Evolutionary conservation across 2,113 vertebrate species (phyloP), one percentile per base, ranked within the genome.

Genomic region (Gallinago paraguaiae): DNA sequence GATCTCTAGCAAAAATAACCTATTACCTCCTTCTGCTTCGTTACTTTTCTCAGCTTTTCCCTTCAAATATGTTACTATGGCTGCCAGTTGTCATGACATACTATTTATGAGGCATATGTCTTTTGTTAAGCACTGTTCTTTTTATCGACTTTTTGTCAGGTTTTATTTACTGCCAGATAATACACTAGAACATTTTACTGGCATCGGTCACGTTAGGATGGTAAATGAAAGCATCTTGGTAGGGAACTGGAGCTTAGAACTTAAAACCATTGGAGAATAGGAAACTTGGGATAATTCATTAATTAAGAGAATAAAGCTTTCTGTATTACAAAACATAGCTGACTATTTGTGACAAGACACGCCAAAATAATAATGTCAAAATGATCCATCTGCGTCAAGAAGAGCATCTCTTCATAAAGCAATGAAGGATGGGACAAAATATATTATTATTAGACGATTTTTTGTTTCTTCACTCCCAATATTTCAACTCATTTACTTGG

Each of bases 51-150:
- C 60, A 78, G 80, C 45, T 54, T 94, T 93, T 93, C 90, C 83
- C 45, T 78, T 94, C 88, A 79, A 48, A 50, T 76, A 93, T 46
- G 69, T 82, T 91, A 81, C 80, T 57, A 76, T 61, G 65, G 50
- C 86, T 96, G 95, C 72, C 56, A 86, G 88, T 88, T 93, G 82
- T 90, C 95, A 92, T 69, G 92, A 84, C 90, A 86, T 93, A 88
- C 69, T 96, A 94, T 94, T 94, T 96, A 93, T 46, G 74, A 96
- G 83, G 67, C 95, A 96, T 93, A 96, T 91, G 90, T 91, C 88
- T 97, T 95, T 94, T 88, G 92, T 92, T 96, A 91, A 96, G 82
- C 68, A 84, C 71, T 95, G 95, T 88, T 94, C 92, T 93, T 96
- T 90, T 95, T 57, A 91, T 84, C 1, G 5, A 91, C 89, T 84